Evolutionary conservation across 2,113 vertebrate genomes (phyloP).

Genomic region (Stomatorhinus ivindoensis): DNA sequence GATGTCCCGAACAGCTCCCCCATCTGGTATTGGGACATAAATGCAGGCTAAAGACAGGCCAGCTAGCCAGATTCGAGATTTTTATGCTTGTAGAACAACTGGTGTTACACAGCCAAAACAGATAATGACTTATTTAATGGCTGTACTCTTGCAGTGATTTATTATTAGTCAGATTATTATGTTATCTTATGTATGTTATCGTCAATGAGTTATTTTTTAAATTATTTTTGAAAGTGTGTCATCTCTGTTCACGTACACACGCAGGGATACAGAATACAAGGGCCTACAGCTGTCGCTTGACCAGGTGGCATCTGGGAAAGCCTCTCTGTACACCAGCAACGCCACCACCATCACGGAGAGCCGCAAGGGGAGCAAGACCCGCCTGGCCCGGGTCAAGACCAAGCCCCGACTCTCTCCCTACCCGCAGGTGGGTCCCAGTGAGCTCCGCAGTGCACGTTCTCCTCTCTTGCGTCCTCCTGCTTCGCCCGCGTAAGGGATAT

Average conservation of each 20-base stretch:
- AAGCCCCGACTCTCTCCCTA: constrained; percentile 91
- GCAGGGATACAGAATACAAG: constrained; percentile 93
- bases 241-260: not conserved
- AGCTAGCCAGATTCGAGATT: not conserved
- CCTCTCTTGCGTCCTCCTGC: not conserved
- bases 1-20: not conserved
- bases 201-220: not conserved
- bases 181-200: not conserved
- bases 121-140: not conserved
- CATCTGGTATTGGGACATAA: not conserved
- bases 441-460: not conserved
- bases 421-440: constrained; percentile 68
- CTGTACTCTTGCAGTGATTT: not conserved
- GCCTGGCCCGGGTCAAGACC: constrained; percentile 70
- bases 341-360: constrained; percentile 66
- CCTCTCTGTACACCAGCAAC: constrained; percentile 74
- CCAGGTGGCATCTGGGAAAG: constrained; percentile 81
- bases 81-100: not conserved
- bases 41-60: not conserved
- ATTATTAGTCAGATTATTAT: not conserved
- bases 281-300: constrained; percentile 92
- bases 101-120: not conserved
- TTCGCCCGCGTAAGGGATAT: not conserved
- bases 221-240: not conserved
- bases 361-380: constrained; percentile 72